These are phyloP conservation scores for Apamea anceps DNA, from an alignment of 2,888 invertebrate species.

Conservation along the genomic window DNA sequence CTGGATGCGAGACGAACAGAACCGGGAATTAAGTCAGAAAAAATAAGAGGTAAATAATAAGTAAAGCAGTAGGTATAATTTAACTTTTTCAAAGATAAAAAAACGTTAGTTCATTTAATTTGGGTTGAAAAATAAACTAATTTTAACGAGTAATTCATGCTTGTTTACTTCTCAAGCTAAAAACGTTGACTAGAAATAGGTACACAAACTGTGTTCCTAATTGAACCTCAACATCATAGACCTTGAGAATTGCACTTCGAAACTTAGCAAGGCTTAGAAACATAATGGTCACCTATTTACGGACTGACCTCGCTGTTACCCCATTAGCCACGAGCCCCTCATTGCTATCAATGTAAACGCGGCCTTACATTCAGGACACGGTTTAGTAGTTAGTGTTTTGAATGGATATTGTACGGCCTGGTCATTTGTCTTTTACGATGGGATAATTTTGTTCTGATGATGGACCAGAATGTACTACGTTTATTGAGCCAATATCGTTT, in stretches of 20 bases:
- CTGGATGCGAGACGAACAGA: too few species aligned
- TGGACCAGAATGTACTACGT: background rate
- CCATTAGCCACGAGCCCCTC: constrained; percentile 9
- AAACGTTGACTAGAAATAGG: background rate
- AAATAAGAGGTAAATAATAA: too few species aligned
- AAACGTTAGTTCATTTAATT: too few species aligned
- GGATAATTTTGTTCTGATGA: background rate
- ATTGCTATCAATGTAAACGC: constrained; percentile 22
- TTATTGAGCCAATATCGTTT: constrained; percentile 3
- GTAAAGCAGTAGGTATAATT: too few species aligned
- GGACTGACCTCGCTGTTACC: background rate
- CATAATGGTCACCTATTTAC: background rate
- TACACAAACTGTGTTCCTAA: background rate
- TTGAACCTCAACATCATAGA: background rate
- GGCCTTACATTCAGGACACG: constrained; percentile 7
- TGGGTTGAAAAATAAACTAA: background rate
- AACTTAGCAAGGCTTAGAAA: background rate
- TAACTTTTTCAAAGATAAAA: too few species aligned
- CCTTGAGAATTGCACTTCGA: background rate
- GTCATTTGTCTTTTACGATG: constrained; percentile 5
- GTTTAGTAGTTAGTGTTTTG: constrained; percentile 14
- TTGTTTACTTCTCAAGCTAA: background rate
- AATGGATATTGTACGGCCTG: constrained; percentile 18
- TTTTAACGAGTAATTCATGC: background rate
- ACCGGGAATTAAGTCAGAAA: too few species aligned